Conservation (phyloP, 2,797 vertebrate species). For the Clarias platycephalus region DNA sequence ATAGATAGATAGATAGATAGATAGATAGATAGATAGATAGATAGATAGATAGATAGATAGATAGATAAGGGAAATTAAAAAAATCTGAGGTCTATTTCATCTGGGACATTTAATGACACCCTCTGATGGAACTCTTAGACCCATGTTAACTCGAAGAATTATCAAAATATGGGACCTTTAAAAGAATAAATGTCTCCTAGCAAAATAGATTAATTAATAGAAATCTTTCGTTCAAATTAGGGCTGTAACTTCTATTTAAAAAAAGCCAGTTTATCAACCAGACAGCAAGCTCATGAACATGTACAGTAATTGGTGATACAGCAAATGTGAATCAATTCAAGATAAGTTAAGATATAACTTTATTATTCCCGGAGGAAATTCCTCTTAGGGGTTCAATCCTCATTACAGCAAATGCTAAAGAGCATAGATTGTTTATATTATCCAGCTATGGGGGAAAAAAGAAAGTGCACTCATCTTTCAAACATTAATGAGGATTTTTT, state of each 20-base stretch:
- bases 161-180: too few species aligned
- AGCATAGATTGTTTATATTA: background rate
- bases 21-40: too few species aligned
- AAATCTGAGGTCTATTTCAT: too few species aligned
- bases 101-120: too few species aligned
- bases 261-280: background rate
- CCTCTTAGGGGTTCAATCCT: background rate
- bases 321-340: background rate
- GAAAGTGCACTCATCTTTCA: background rate
- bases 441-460: background rate
- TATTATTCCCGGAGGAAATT: too few species aligned
- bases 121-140: too few species aligned
- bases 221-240: too few species aligned
- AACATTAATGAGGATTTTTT: background rate
- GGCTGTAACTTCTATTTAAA: background rate
- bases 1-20: too few species aligned
- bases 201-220: background rate
- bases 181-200: background rate
- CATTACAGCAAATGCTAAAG: background rate
- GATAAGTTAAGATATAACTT: too few species aligned
- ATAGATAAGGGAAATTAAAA: too few species aligned
- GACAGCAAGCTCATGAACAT: background rate
- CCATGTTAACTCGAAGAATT: too few species aligned
- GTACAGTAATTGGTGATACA: background rate
- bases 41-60: too few species aligned